Percentiles rank a stretch among this genome's conserved stretches.
Evolutionary conservation across 2,113 vertebrate genomes (phyloP).

Genomic region (Entelurus aequoreus): DNA sequence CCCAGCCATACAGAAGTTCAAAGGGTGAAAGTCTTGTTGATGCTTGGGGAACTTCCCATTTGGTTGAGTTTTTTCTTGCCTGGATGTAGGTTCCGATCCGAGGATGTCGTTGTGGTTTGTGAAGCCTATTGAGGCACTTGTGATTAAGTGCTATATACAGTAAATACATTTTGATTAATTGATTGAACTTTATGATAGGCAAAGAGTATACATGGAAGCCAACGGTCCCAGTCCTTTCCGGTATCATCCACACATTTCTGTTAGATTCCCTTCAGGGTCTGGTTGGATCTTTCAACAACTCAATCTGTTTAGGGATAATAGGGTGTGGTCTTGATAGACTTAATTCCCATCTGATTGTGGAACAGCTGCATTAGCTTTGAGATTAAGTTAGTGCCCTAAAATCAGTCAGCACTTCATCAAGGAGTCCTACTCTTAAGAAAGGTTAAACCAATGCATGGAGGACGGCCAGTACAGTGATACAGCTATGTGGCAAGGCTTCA

Average conservation of each 20-base stretch:
- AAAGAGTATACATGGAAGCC: background rate
- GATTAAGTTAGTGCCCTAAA: background rate
- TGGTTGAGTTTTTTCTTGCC: too few species aligned
- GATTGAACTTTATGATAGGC: background rate
- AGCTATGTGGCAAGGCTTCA: background rate
- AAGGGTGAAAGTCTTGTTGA: background rate
- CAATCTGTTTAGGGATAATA: background rate
- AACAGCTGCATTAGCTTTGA: background rate
- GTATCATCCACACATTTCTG: background rate
- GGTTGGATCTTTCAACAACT: background rate
- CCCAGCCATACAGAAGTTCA: background rate
- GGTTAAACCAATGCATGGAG: background rate
- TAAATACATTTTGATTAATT: too few species aligned
- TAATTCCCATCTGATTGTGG: background rate
- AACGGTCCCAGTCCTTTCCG: background rate
- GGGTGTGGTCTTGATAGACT: background rate
- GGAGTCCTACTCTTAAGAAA: background rate
- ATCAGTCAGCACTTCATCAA: background rate
- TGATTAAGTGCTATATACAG: too few species aligned
- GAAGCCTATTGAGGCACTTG: too few species aligned
- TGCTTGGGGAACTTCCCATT: background rate
- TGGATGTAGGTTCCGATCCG: too few species aligned
- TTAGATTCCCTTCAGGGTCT: too few species aligned
- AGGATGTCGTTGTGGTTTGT: too few species aligned
- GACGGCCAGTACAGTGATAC: background rate